phyloP scores from a whole-genome alignment of 2,888 invertebrate species.

The Sinodicranocentrus sp. region DNA sequence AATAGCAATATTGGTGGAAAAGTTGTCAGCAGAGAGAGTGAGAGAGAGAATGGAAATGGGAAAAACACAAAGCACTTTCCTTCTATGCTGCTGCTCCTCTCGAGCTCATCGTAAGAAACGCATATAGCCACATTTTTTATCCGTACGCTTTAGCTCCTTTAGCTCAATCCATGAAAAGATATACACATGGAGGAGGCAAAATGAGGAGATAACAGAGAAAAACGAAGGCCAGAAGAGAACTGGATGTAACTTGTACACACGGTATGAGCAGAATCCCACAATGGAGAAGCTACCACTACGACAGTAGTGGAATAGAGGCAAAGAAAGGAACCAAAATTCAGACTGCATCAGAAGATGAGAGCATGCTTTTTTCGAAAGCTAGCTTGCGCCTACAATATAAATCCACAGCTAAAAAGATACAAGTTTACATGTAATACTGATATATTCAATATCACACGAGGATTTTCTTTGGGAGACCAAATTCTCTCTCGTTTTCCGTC shows the following conservation, averaged over 20 bases:
- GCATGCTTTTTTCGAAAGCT: constrained; percentile 32
- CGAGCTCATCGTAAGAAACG: constrained; percentile 14
- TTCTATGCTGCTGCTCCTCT: constrained; percentile 3
- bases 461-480: neutral
- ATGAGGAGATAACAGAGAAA: neutral
- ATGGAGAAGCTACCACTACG: neutral
- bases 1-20: neutral
- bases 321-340: constrained; percentile 20
- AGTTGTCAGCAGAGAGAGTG: constrained; percentile 7
- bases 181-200: constrained; percentile 3
- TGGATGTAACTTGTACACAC: neutral
- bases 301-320: constrained; percentile 29
- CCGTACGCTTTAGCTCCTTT: neutral
- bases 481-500: neutral
- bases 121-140: neutral
- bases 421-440: too few relatives aligned
- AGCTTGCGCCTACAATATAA: too few relatives aligned
- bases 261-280: neutral
- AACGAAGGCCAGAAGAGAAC: constrained; percentile 7
- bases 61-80: constrained; percentile 11
- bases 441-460: too few relatives aligned
- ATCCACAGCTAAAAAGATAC: too few relatives aligned
- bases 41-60: neutral
- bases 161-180: neutral
- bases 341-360: constrained; percentile 24